Base-by-base conservation (phyloP, 2,888 invertebrate genomes). In the Sclerodermus sp. region DNA sequence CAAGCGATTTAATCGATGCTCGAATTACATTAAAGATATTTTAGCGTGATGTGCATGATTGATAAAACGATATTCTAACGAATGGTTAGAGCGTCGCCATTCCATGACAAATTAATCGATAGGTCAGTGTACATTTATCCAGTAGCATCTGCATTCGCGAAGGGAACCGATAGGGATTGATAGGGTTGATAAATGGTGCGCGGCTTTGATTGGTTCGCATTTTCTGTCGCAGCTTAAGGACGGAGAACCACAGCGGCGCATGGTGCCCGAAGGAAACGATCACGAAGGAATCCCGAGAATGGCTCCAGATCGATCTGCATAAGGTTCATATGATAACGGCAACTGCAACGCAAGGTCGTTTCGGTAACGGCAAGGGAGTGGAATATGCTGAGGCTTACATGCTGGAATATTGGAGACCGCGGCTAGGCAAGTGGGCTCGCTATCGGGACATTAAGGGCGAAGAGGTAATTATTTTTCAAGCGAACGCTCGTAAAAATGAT, bases 181-280 rank as follows among this genome's bases (percentile, higher is more conserved):
- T n/a, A n/a, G 23, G 23, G 8, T 23, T 23, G 23, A 23, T 8
- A 23, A 23, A 23, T 23, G 23, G 23, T n/a, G n/a, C n/a, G n/a
- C n/a, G n/a, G n/a, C n/a, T n/a, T n/a, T n/a, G n/a, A 8, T 8
- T 23, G 23, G 8, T 23, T 23, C 8, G 23, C 10, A 1, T 51
- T 51, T 53, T 50, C 57, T 65, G 41, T 70, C 66, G 6, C 80
- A 88, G 88, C 68, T 79, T 88, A 51, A 82, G 84, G 52, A 81
- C 82, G 46, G 87, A 88, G 70, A 79, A 79, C 58, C 82, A 83
- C 54, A 87, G 87, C 9, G 89, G 88, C 34, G 88, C 88, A 1
- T 89, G 89, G 89, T 89, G 88, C 73, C 88, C 88, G n/a, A 82
- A 83, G 67, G 79, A 80, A 51, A 82, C 81, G 68, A 82, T 85